Percentiles rank a stretch among this genome's conserved stretches.
Conservation (phyloP, 2,113 vertebrate species). For the Archilochus colubris region DNA sequence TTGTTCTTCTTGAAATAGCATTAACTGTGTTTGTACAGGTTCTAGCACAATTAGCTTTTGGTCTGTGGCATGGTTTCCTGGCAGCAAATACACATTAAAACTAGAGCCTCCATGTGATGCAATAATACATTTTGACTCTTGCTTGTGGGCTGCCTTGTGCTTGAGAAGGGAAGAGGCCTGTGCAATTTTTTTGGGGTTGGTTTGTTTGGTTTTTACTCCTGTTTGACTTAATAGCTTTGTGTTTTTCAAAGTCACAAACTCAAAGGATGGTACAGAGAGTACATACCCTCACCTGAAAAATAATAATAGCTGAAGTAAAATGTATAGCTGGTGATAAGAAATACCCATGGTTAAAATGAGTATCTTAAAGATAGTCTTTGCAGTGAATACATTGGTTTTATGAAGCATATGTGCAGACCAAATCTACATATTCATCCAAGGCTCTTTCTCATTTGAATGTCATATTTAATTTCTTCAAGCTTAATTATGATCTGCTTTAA, state of each 20-base stretch:
- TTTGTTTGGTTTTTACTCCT: not conserved
- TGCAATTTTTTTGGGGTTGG: not conserved
- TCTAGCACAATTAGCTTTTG: not conserved
- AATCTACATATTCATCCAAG: constrained; percentile 45
- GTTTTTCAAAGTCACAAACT: not conserved
- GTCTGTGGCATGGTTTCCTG: not conserved
- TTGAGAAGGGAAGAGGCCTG: not conserved
- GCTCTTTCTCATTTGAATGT: constrained; percentile 51
- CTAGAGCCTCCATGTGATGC: not conserved
- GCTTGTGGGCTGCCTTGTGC: not conserved
- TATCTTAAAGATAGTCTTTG: not conserved
- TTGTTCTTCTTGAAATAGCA: not conserved
- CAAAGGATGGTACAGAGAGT: not conserved
- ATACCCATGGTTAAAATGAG: not conserved
- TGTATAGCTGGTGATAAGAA: not conserved
- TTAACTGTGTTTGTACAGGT: not conserved
- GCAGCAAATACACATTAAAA: not conserved
- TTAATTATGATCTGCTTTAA: constrained; percentile 55
- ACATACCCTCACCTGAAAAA: not conserved
- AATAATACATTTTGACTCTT: not conserved
- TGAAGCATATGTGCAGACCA: not conserved
- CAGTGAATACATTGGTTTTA: not conserved
- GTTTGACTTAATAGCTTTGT: not conserved
- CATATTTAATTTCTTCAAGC: constrained; percentile 50
- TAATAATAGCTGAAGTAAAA: not conserved